A percentile compares a stretch with the other conserved stretches of the same genome.
phyloP scores from a whole-genome alignment of 1,140 invertebrate genomes.

The Sesamia nonagrioides region DNA sequence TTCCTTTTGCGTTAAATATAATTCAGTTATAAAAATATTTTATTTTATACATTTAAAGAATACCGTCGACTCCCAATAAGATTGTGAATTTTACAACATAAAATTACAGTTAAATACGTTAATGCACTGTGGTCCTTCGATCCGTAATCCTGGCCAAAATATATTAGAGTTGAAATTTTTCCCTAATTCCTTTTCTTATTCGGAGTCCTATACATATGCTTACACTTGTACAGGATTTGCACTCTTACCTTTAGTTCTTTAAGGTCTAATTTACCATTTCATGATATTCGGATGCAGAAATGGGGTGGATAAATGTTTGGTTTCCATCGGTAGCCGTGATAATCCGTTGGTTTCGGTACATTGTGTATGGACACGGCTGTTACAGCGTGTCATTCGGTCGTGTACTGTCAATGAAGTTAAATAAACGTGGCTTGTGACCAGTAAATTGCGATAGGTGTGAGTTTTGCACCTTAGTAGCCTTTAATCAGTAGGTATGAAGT shows the following conservation, averaged over 20 bases:
- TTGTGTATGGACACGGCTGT: conserved; percentile 44
- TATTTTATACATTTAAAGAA: too few relatives aligned
- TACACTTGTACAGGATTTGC: conserved; percentile 6
- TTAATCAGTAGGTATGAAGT: too few relatives aligned
- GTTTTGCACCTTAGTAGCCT: neutral
- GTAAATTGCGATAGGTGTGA: conserved; percentile 10
- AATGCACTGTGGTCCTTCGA: neutral
- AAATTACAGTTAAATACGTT: too few relatives aligned
- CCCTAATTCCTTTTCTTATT: neutral
- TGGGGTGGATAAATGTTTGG: conserved; percentile 40
- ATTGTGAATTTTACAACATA: neutral
- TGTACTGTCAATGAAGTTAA: conserved; percentile 39
- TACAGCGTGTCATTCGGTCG: conserved; percentile 36
- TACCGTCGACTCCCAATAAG: neutral
- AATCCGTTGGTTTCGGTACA: conserved; percentile 46
- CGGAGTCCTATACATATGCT: neutral
- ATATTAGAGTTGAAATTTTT: neutral
- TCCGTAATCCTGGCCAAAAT: conserved; percentile 2
- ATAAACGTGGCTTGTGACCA: conserved; percentile 35
- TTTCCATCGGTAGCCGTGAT: conserved; percentile 37
- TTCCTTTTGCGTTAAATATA: too few relatives aligned
- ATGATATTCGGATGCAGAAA: neutral
- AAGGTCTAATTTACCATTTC: neutral
- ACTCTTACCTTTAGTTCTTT: neutral
- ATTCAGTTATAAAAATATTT: too few relatives aligned